Base-by-base conservation (phyloP, 2,888 invertebrate species). In the Listrodromus nycthemerus region DNA sequence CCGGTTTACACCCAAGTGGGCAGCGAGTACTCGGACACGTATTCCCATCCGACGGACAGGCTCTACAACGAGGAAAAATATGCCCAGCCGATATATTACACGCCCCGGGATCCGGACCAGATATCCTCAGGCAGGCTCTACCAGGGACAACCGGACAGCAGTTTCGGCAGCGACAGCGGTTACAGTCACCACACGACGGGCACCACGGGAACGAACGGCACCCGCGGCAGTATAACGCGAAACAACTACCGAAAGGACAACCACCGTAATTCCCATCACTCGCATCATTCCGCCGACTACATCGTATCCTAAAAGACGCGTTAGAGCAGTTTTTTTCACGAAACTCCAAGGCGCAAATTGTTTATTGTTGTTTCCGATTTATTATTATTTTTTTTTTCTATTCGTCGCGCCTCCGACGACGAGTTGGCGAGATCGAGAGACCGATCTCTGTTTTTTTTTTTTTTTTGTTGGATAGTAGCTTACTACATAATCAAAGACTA, bases 101-200 rank as follows among this genome's bases (percentile, higher is more conserved):
- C 89, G 19, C 85, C 91, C 4, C 89, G 91, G 5, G 92, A 92
- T 66, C 86, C 83, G 65, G 91, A 91, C 30, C 90, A 90, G 73
- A 87, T 90, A n/a, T 84, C 90, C 2, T 84, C 91, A 24, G 91
- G 90, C 77, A 87, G 89, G 86, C 76, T 93, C 81, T 91, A 92
- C 88, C 89, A 93, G 87, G 89, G 93, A 66, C 91, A 92, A 41
- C 91, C 92, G 86, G 92, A 93, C 89, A 97, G 97, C 5, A 97
- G 97, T 4, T 96, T 97, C 87, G 97, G 97, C 41, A 97, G 97
- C 8, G 97, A 97, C 93, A 97, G 97, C 65, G 97, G 97, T 10
- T 97, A 97, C 93, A 97, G 97, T 93, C 97, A 97, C 93, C 96
- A 96, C 90, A 96, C 96, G 4, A 96, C 96, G 85, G 96, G 96